These are phyloP conservation scores for Cossypha niveicapilla DNA, from an alignment of 2,797 vertebrate genomes.

Conservation along the genomic window DNA sequence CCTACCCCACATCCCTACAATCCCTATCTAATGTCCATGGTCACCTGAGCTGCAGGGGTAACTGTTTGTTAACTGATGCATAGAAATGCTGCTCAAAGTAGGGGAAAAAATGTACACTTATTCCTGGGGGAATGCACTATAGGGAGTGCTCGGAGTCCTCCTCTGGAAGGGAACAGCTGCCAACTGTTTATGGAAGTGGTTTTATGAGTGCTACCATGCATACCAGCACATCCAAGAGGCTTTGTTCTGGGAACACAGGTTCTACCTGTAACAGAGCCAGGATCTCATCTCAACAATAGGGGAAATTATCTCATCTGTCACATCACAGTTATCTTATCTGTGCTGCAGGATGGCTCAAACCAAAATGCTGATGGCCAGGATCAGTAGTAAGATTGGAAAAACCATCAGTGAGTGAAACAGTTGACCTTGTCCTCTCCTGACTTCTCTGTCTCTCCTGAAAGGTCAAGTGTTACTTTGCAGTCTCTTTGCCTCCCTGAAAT, in stretches of 20 bases:
- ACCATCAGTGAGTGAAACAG: not conserved
- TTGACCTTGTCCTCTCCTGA: not conserved
- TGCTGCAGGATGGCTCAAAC: not conserved
- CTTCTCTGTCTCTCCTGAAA: not conserved
- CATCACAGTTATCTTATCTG: not conserved
- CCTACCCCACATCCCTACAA: not conserved
- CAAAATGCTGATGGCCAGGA: not conserved
- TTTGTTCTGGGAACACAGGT: not conserved
- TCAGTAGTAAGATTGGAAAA: not conserved
- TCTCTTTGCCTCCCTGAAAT: not conserved
- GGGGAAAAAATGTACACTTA: not conserved
- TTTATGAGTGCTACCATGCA: rapidly evolving
- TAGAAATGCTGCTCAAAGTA: not conserved
- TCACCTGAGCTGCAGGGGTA: not conserved
- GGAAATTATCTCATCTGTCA: not conserved
- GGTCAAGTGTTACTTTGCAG: not conserved
- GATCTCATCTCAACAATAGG: not conserved
- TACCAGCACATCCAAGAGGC: not conserved
- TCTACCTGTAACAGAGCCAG: not conserved
- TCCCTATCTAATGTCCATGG: not conserved
- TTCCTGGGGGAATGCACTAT: not conserved
- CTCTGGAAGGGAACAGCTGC: not conserved
- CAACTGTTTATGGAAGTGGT: not conserved
- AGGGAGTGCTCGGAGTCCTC: not conserved
- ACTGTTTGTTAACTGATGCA: not conserved